Evolutionary conservation across 92 coral and sea anemone genomes (phyloP), one percentile per base, ranked within the genome.

Genomic region (Phenganax stokvisi): DNA sequence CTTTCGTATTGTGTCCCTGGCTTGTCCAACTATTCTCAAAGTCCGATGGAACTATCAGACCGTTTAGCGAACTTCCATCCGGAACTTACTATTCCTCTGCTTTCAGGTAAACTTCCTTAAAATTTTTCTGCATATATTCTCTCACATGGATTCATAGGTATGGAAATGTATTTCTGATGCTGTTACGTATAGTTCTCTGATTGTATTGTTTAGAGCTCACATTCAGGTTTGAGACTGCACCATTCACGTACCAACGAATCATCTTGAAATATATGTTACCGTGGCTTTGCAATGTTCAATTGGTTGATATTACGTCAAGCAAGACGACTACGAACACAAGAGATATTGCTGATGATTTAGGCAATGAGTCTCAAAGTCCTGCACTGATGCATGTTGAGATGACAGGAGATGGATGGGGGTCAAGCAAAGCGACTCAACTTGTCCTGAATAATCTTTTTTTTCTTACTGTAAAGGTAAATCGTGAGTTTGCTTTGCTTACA

Each of bases 321-420:
- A 57, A 56, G 17, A 77, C 74, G 65, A 54, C 44, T 29, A 12
- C 17, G 0, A 92, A 89, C 66, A 83, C 96, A 73, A 84, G 81
- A 71, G 85, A 86, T 73, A 56, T 86, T 56, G 74, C 81, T 17
- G 86, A 73, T 10, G 44, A 75, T 54, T 85, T 66, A 55, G 90
- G 85, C 63, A 85, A 88, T 56, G 85, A 86, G 69, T 79, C 75
- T 12, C 86, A 84, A 15, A 88, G 72, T 61, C 81, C 70, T 75
- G 72, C 88, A 51, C 51, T 92, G 53, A 87, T 88, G 12, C 99
- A 92, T 25, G 89, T 96, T 28, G 92, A 92, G 56, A 88, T 96
- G 83, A 88, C 83, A 54, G 97, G 92, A 30, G 97, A 92, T 82
- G 99, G 99, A 72, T 96, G 99, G 99, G 99, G 99, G n/a, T 92